These are phyloP conservation scores for Trilocha varians DNA, from an alignment of 2,888 invertebrate genomes.

Conservation along the genomic window DNA sequence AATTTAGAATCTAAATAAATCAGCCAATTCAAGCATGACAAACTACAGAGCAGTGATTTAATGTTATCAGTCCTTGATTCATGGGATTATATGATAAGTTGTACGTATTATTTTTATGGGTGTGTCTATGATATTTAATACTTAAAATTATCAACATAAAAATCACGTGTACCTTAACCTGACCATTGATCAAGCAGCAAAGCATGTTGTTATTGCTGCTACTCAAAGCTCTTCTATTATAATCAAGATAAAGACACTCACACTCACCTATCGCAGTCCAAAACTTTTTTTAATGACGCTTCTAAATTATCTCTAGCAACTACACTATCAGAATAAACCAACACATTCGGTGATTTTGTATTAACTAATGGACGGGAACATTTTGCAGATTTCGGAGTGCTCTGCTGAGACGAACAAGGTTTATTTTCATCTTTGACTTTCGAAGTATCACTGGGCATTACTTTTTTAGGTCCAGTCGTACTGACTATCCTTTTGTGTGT, in stretches of 20 bases:
- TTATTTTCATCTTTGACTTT: slow-evolving; percentile 42
- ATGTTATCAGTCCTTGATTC: too few relatives aligned
- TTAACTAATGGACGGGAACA: slow-evolving; percentile 69
- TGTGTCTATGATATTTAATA: too few relatives aligned
- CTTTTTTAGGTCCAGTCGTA: slow-evolving; percentile 57
- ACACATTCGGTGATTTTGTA: slow-evolving; percentile 84
- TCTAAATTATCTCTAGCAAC: slow-evolving; percentile 83
- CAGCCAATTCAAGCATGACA: too few relatives aligned
- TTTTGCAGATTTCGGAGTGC: slow-evolving; percentile 53
- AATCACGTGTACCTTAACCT: not conserved
- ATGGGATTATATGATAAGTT: not conserved
- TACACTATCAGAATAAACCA: slow-evolving; percentile 86
- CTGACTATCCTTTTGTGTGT: slow-evolving; percentile 64
- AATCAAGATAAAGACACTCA: slow-evolving; percentile 16
- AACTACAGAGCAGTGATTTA: too few relatives aligned
- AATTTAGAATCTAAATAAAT: too few relatives aligned
- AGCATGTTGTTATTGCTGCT: not conserved
- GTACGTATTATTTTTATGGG: not conserved
- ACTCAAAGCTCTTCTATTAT: not conserved
- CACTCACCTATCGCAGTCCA: slow-evolving; percentile 80
- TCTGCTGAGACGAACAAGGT: slow-evolving; percentile 36
- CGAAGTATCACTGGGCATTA: slow-evolving; percentile 39
- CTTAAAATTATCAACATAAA: too few relatives aligned
- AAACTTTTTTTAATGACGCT: slow-evolving; percentile 76
- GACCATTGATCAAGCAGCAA: not conserved